phyloP scores from a whole-genome alignment of 2,113 vertebrate species.

The western clawed frog (Xenopus tropicalis) region DNA sequence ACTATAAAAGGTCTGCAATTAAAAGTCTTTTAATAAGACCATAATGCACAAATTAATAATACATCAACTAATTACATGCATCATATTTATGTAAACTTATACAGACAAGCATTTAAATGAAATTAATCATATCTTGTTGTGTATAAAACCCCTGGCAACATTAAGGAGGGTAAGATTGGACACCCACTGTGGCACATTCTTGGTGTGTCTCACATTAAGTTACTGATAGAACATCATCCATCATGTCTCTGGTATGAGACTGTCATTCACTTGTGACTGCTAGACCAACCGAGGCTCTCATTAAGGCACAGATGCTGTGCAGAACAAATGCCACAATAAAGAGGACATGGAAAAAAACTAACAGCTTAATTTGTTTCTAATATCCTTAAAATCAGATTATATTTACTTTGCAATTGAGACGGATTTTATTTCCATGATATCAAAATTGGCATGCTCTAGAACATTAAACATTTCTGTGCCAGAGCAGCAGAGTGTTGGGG shows the following conservation, averaged over 20 bases:
- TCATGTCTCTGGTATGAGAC: slow-evolving; percentile 54
- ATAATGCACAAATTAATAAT: slow-evolving; percentile 41
- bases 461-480: slow-evolving; percentile 29
- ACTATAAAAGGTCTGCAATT: slow-evolving; percentile 27
- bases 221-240: slow-evolving; percentile 47
- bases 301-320: slow-evolving; percentile 56
- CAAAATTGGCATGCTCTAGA: slow-evolving; percentile 36
- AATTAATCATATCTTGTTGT: slow-evolving; percentile 60
- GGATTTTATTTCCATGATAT: slow-evolving; percentile 29
- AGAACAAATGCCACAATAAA: slow-evolving; percentile 45
- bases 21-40: slow-evolving; percentile 34
- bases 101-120: slow-evolving; percentile 53
- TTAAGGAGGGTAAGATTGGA: slow-evolving; percentile 53
- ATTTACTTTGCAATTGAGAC: slow-evolving; percentile 34
- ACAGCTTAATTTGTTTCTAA: slow-evolving; percentile 31
- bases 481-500: slow-evolving; percentile 33
- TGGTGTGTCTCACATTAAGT: slow-evolving; percentile 52
- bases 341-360: slow-evolving; percentile 28
- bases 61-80: slow-evolving; percentile 47
- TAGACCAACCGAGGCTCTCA: slow-evolving; percentile 54
- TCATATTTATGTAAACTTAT: slow-evolving; percentile 50
- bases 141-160: slow-evolving; percentile 52
- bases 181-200: slow-evolving; percentile 56
- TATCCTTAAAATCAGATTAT: slow-evolving; percentile 42
- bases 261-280: slow-evolving; percentile 62